phyloP scores from a whole-genome alignment of 2,113 vertebrate species.

The Poeciliopsis retropinna region DNA sequence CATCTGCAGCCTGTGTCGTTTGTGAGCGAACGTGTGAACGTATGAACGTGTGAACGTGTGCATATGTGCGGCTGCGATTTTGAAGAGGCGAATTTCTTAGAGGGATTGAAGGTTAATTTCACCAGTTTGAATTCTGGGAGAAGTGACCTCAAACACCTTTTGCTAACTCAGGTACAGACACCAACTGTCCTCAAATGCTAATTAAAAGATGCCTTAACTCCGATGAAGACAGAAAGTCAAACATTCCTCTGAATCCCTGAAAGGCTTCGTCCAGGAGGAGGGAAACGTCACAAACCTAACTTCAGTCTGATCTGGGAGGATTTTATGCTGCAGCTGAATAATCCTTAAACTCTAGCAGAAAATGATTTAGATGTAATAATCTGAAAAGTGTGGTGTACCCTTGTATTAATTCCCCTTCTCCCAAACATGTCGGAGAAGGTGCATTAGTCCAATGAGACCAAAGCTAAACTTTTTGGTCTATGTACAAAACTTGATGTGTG shows the following conservation, averaged over 20 bases:
- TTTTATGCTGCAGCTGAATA: too few species aligned
- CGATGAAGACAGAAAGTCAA: background rate
- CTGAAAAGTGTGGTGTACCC: too few species aligned
- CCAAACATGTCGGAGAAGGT: background rate
- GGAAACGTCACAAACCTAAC: too few species aligned
- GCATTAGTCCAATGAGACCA: background rate
- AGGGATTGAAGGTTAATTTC: background rate
- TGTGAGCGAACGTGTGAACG: slow-evolving; percentile 18
- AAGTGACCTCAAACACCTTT: background rate
- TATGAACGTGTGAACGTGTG: slow-evolving; percentile 12
- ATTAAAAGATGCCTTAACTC: background rate
- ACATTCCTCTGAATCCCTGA: too few species aligned
- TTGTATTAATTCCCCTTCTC: too few species aligned
- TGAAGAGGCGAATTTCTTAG: slow-evolving; percentile 23
- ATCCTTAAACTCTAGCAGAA: too few species aligned
- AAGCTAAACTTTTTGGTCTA: background rate
- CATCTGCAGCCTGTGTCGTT: slow-evolving; percentile 10
- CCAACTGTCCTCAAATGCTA: background rate
- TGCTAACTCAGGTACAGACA: background rate
- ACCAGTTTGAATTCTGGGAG: background rate
- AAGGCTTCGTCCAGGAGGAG: too few species aligned
- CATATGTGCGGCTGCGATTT: background rate
- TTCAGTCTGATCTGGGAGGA: too few species aligned
- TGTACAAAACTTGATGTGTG: background rate
- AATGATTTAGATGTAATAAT: too few species aligned